phyloP scores from a whole-genome alignment of 2,113 vertebrate genomes.

The Cercocebus atys region DNA sequence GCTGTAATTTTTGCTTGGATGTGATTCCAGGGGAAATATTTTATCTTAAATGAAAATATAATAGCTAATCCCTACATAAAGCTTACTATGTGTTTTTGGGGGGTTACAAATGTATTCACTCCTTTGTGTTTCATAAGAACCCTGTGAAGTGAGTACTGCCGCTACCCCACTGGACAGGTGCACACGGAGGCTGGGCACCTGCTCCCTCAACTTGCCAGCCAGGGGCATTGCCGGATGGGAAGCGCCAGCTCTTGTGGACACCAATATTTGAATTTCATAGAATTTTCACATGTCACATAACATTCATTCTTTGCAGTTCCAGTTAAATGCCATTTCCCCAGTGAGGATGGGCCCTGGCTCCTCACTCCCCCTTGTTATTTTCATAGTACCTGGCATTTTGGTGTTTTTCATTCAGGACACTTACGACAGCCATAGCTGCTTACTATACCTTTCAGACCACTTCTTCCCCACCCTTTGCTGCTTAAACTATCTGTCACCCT shows the following conservation, averaged over 20 bases:
- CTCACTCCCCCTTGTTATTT: neutral
- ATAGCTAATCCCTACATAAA: neutral
- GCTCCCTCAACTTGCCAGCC: neutral
- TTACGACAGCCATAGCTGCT: neutral
- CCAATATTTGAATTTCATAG: too few species aligned
- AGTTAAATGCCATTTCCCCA: neutral
- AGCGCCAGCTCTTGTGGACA: rapidly evolving
- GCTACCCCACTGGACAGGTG: neutral
- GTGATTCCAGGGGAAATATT: neutral
- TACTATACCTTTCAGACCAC: neutral
- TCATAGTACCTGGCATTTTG: neutral
- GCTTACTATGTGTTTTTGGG: neutral
- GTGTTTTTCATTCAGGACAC: neutral
- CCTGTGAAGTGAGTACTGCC: neutral
- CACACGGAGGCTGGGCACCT: too few species aligned
- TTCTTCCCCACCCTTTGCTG: neutral
- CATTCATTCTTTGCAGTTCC: neutral
- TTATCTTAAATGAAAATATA: neutral
- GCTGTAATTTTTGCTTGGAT: neutral
- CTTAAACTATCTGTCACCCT: neutral
- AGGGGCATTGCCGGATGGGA: neutral
- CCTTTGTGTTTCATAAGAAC: neutral
- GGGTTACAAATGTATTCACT: neutral
- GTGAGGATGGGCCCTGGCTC: too few species aligned
- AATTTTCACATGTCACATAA: too few species aligned